Conservation (phyloP, 92 coral and sea anemone genomes). For the Muricea muricata region DNA sequence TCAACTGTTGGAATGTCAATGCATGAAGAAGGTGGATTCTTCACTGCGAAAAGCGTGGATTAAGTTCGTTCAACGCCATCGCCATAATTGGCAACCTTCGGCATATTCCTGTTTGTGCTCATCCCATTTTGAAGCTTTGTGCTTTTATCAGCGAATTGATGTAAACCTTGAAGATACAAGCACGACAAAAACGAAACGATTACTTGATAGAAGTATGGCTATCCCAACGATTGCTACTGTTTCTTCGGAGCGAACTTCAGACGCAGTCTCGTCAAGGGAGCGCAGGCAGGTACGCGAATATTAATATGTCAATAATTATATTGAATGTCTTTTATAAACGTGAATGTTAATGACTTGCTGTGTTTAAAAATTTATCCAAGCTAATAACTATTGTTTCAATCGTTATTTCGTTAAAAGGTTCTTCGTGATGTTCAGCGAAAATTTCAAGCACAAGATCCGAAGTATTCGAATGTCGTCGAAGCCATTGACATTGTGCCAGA, state of each 20-base stretch:
- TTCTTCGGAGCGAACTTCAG: constrained; percentile 27
- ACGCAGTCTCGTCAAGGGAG: constrained; percentile 30
- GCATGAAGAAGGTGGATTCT: constrained; percentile 27
- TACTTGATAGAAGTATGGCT: constrained; percentile 27
- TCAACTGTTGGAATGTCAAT: constrained; percentile 25
- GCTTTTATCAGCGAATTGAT: constrained; percentile 18
- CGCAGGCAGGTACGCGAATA: constrained; percentile 35
- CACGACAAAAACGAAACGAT: constrained; percentile 27
- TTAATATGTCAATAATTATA: constrained; percentile 8
- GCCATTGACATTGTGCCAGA: constrained; percentile 15
- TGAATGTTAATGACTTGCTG: neutral
- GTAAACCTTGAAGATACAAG: constrained; percentile 18
- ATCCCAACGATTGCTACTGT: constrained; percentile 28
- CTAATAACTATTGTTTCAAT: neutral
- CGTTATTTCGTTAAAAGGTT: neutral
- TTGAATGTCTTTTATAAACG: neutral
- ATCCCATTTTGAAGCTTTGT: constrained; percentile 27
- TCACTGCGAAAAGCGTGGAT: constrained; percentile 35
- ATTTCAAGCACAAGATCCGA: neutral
- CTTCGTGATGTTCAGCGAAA: constrained; percentile 26
- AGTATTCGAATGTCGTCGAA: neutral
- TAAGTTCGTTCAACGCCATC: constrained; percentile 30
- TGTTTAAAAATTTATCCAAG: neutral
- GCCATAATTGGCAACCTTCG: constrained; percentile 29
- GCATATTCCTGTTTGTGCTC: constrained; percentile 31